Base-by-base conservation (phyloP, 2,888 invertebrate genomes). In the Caenorhabditis sp. region DNA sequence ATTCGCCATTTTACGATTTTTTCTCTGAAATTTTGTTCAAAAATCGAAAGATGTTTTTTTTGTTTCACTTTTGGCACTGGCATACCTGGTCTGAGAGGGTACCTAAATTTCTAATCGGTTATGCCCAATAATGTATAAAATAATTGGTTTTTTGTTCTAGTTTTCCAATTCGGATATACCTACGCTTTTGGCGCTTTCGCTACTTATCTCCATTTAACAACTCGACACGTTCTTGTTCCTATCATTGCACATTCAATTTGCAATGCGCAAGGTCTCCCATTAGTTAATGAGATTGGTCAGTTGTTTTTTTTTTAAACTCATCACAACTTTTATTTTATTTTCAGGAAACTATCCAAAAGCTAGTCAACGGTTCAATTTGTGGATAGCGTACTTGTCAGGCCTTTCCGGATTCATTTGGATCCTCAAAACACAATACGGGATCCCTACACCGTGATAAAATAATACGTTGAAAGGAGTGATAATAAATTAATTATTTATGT, bases 111-210 rank as follows among this genome's bases (percentile, higher is more conserved):
- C 49, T 10, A 51, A 58, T 36, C 31, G 10, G 31, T 31, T 31
- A n/a, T n/a, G 4, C 31, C 4, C 31, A 31, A 31, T 31, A 31
- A 31, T 31, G 31, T 31, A 31, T n/a, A n/a, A n/a, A n/a, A n/a
- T n/a, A n/a, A n/a, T n/a, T n/a, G n/a, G n/a, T n/a, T 19, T 23
- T 21, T 23, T 3, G 43, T 76, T 82, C 55, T 66, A 85, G 84
- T 64, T 0, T 84, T 88, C 68, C 87, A 87, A 83, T 81, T 81
- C 36, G 62, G 62, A n/a, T 87, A 87, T 75, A 85, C 87, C 8
- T 88, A 88, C 69, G 55, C 84, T 6, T 87, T 87, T 64, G 87
- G 87, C 8, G 79, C 75, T 8, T 87, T 88, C 60, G 84, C 87
- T 12, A 84, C 85, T 0, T 83, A 78, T 53, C 71, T 87, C 17